Base-by-base conservation (phyloP, 2,888 invertebrate species). In the Agrochola lychnidis region DNA sequence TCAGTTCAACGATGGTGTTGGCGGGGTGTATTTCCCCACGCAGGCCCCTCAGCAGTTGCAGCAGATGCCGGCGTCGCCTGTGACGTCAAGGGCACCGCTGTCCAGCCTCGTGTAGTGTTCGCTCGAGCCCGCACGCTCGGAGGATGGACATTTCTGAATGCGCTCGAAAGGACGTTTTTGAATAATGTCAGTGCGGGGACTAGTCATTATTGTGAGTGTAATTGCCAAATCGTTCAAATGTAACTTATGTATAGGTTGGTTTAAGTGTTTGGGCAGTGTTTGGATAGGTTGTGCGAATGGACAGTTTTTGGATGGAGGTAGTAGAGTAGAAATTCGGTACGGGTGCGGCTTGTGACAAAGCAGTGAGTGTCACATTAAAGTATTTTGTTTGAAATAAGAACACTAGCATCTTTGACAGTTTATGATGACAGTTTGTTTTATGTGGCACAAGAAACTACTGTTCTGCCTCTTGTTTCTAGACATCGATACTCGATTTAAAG, bases 11-110 rank as follows among this genome's bases (percentile, higher is more conserved):
- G 96, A 96, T 42, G 93, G 95, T 12, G 82, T 83, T 19, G 82
- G 82, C 2, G 95, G 96, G 1, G 97, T 96, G 40, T 95, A 97
- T 79, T 95, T 96, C 88, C 95, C 94, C 61, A 91, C 95, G 48
- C 96, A 96, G 89, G 92, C 96, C 74, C 94, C 95, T 56, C 95
- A 96, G 89, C 96, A 93, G 90, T 91, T 94, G 79, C 96, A 96
- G 85, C 95, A 93, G 78, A 93, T 97, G 83, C 97, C 97, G 0
- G 95, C 97, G 19, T 98, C 97, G 81, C 98, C 98, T 0, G 98
- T 97, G 42, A 97, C 97, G 16, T 97, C 97, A 68, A 95, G 98
- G 90, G 97, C 98, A 79, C 98, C 98, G 69, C 97, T 98, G 88
- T 97, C 98, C 16, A 97, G 97, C 82, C 94, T 98, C 87, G 98